These are phyloP conservation scores for Thecocarcelia acutangulata DNA, from an alignment of 2,888 invertebrate genomes.

Conservation along the genomic window DNA sequence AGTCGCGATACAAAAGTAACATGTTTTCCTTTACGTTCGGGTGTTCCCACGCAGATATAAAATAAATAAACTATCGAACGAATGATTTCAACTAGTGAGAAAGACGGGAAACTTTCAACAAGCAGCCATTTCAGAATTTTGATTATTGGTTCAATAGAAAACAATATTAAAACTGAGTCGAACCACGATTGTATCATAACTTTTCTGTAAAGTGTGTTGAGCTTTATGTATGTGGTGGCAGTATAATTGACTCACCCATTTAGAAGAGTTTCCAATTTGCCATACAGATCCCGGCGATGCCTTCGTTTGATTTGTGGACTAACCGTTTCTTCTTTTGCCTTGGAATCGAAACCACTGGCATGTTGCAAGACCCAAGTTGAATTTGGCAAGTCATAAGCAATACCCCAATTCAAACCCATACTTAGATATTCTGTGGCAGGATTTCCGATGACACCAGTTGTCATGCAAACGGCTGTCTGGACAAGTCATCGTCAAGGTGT, in stretches of 20 bases:
- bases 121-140: no score
- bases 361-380: conserved; percentile 82
- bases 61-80: no score
- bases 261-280: conserved; percentile 86
- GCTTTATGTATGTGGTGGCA: neutral
- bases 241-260: conserved; percentile 86
- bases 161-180: no score
- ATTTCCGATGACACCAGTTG: conserved; percentile 84
- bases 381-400: conserved; percentile 85
- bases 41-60: no score
- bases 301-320: conserved; percentile 82
- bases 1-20: no score
- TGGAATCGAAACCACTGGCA: conserved; percentile 73
- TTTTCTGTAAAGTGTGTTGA: neutral
- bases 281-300: conserved; percentile 86
- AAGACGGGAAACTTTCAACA: no score
- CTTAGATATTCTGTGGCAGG: conserved; percentile 84
- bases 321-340: conserved; percentile 75
- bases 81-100: no score
- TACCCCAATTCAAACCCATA: conserved; percentile 87
- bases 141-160: no score
- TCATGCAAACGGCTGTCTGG: conserved; percentile 83
- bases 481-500: neutral
- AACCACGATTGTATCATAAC: no score
- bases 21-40: no score